Conservation (phyloP, 2,113 vertebrate genomes). For the Sebastes fasciatus region DNA sequence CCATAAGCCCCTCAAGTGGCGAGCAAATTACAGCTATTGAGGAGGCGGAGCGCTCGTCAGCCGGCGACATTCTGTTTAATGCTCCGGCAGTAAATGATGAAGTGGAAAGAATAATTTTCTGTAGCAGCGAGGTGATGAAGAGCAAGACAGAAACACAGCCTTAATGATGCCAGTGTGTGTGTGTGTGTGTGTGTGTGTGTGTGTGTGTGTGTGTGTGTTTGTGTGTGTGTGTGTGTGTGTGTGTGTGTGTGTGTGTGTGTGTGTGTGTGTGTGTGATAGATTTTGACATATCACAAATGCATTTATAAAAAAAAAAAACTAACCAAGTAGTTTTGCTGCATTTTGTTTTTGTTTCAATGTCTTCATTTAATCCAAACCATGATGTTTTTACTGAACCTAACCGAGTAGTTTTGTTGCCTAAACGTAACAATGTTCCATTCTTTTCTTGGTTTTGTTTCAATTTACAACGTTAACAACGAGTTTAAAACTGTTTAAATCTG, state of each 20-base stretch:
- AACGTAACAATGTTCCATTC: too few species aligned
- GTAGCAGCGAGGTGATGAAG: conserved; percentile 20
- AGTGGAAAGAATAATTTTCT: conserved; percentile 44
- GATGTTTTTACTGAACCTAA: too few species aligned
- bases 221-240: neutral
- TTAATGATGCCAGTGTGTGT: neutral
- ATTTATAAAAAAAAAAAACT: too few species aligned
- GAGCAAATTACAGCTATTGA: conserved; percentile 61
- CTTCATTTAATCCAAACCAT: too few species aligned
- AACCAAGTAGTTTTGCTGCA: too few species aligned
- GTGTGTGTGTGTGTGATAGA: neutral
- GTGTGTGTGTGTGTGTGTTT: neutral
- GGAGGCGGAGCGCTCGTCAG: conserved; percentile 31
- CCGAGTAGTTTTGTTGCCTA: too few species aligned
- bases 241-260: neutral
- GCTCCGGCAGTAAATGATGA: conserved; percentile 49
- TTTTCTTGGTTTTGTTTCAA: too few species aligned
- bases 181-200: neutral
- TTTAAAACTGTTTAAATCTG: too few species aligned
- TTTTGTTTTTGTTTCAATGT: too few species aligned
- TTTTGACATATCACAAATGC: too few species aligned
- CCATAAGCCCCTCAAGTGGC: conserved; percentile 53
- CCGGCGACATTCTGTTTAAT: conserved; percentile 63
- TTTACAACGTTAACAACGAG: too few species aligned
- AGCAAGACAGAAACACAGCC: conserved; percentile 5